Evolutionary conservation across 2,797 vertebrate genomes (phyloP).

Genomic region (Mormyrops attenuatus): DNA sequence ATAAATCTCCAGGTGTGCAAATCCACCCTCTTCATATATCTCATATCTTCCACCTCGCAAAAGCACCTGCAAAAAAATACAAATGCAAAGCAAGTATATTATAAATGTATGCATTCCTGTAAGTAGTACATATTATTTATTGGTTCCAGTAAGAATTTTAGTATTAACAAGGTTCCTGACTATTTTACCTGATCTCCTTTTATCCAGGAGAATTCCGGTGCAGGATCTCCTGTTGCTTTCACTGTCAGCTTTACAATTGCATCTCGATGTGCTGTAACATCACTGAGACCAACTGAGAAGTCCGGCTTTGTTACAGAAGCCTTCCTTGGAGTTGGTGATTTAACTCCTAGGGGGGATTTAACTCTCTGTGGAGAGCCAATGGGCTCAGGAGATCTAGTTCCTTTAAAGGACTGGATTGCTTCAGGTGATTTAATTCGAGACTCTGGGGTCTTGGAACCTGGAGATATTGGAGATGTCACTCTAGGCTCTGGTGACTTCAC

Average conservation of each 20-base stretch:
- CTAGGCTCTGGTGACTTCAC: conserved; percentile 31
- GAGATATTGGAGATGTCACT: conserved; percentile 53
- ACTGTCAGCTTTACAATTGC: conserved; percentile 54
- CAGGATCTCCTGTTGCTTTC: conserved; percentile 57
- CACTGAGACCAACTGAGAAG: conserved; percentile 54
- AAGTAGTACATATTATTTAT: not conserved
- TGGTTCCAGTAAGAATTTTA: not conserved
- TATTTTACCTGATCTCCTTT: conserved; percentile 66
- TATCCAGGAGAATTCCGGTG: conserved; percentile 55
- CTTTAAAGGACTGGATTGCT: not conserved
- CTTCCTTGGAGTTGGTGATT: conserved; percentile 60
- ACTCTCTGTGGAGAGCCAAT: conserved; percentile 50
- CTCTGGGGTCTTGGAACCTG: conserved; percentile 46
- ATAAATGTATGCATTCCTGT: not conserved
- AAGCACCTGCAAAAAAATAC: conserved; percentile 50
- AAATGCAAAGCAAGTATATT: conserved; percentile 17
- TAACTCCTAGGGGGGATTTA: conserved; percentile 66
- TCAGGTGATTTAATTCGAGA: conserved; percentile 21
- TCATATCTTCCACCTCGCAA: conserved; percentile 64
- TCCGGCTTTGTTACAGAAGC: conserved; percentile 47
- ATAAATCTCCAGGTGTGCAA: conserved; percentile 60
- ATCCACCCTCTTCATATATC: conserved; percentile 62
- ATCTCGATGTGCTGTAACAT: conserved; percentile 50
- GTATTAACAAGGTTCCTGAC: not conserved
- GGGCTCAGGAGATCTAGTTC: conserved; percentile 25